phyloP scores from a whole-genome alignment of 2,797 vertebrate species.

The Loris lydekkerianus region DNA sequence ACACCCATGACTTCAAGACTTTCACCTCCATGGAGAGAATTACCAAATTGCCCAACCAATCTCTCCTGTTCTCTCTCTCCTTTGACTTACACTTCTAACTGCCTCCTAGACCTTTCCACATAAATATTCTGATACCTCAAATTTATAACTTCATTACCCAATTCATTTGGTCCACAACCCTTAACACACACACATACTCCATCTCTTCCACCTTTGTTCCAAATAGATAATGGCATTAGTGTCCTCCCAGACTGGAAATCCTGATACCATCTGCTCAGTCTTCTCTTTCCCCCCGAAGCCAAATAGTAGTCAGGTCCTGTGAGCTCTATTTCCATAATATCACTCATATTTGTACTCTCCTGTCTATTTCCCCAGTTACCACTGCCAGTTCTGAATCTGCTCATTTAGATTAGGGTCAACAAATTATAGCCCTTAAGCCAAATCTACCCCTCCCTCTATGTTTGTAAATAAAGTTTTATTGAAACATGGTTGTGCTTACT shows the following conservation, averaged over 20 bases:
- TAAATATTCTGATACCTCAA: constrained; percentile 9
- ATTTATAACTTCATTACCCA: constrained; percentile 14
- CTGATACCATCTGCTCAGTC: constrained; percentile 1
- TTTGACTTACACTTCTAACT: background rate
- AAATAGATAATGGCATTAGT: background rate
- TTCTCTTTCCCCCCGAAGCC: background rate
- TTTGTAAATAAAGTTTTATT: constrained; percentile 50
- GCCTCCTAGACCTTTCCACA: constrained; percentile 22
- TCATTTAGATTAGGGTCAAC: constrained; percentile 7
- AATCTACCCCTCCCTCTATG: background rate
- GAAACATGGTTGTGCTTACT: background rate
- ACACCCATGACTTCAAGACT: constrained; percentile 19
- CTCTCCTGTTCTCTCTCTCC: background rate
- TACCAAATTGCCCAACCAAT: background rate
- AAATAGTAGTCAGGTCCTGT: background rate
- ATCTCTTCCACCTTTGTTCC: constrained; percentile 17
- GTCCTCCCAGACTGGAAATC: background rate
- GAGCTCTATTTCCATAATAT: background rate
- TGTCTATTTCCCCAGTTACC: background rate
- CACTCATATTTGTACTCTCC: background rate
- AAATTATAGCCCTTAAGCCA: background rate
- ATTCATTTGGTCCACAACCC: constrained; percentile 6
- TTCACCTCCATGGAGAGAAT: constrained; percentile 1
- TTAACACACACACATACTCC: background rate
- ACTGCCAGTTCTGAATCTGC: background rate